Percentiles rank a stretch among this genome's conserved stretches.
phyloP scores from a whole-genome alignment of 2,113 vertebrate genomes.

The Prunella himalayana region DNA sequence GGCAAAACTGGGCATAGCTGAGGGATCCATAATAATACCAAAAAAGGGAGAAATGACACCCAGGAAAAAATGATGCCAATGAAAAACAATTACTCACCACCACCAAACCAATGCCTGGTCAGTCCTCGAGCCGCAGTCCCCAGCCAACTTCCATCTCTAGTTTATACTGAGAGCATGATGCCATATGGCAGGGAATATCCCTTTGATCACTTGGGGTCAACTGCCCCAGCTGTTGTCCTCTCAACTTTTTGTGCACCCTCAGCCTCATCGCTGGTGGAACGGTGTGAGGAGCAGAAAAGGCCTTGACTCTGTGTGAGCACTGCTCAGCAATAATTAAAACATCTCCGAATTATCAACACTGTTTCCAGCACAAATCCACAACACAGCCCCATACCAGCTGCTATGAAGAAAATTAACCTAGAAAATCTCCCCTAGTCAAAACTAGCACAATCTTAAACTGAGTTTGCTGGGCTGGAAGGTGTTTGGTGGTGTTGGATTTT shows the following conservation, averaged over 20 bases:
- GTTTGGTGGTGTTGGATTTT: background rate
- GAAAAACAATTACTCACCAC: background rate
- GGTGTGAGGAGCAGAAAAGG: background rate
- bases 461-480: background rate
- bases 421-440: background rate
- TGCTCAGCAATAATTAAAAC: background rate
- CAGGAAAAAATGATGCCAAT: background rate
- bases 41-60: background rate
- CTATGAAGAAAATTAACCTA: background rate
- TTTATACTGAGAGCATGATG: background rate
- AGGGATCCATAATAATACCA: background rate
- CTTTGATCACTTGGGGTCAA: background rate
- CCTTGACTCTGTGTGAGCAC: background rate
- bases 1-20: background rate
- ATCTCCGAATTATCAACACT: background rate
- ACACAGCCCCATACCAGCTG: background rate
- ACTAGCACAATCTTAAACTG: background rate
- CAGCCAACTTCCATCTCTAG: background rate
- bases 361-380: background rate
- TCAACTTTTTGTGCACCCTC: background rate
- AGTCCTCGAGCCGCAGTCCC: fast-evolving
- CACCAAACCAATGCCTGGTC: background rate
- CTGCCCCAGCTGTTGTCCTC: background rate
- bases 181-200: background rate
- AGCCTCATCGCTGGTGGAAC: background rate